Evolutionary conservation across 2,888 invertebrate species (phyloP).

Genomic region (Sinhomidia bicolor): DNA sequence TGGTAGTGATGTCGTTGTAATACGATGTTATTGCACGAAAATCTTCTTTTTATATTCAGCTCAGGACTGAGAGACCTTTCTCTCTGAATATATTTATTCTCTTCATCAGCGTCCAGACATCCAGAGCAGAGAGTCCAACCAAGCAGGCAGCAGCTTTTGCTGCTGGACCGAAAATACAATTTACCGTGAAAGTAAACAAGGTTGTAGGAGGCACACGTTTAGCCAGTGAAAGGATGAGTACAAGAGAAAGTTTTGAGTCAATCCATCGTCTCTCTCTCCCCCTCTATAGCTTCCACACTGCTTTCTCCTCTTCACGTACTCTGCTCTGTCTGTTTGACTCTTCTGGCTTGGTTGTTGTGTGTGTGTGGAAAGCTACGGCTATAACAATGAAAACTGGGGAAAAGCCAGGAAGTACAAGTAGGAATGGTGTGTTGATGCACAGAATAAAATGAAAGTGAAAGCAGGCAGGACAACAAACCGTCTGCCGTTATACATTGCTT

Average conservation of each 20-base stretch:
- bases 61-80: too few relatives aligned
- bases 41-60: neutral
- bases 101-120: neutral
- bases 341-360: too few relatives aligned
- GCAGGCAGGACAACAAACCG: neutral
- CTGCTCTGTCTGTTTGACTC: neutral
- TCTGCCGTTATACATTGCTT: neutral
- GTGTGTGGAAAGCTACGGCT: neutral
- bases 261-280: neutral
- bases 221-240: slow-evolving; percentile 5
- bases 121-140: neutral
- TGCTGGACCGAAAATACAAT: neutral
- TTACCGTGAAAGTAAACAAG: neutral
- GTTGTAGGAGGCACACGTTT: neutral
- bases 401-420: neutral
- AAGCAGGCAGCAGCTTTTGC: neutral
- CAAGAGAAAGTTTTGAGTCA: neutral
- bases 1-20: neutral
- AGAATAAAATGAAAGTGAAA: neutral
- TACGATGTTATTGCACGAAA: neutral
- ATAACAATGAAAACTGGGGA: neutral
- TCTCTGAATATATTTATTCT: neutral
- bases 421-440: neutral
- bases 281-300: neutral
- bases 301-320: neutral